Percentiles rank a stretch among this genome's conserved stretches.
Evolutionary conservation across 1,140 invertebrate species (phyloP).

Genomic region (Batillaria attramentaria): DNA sequence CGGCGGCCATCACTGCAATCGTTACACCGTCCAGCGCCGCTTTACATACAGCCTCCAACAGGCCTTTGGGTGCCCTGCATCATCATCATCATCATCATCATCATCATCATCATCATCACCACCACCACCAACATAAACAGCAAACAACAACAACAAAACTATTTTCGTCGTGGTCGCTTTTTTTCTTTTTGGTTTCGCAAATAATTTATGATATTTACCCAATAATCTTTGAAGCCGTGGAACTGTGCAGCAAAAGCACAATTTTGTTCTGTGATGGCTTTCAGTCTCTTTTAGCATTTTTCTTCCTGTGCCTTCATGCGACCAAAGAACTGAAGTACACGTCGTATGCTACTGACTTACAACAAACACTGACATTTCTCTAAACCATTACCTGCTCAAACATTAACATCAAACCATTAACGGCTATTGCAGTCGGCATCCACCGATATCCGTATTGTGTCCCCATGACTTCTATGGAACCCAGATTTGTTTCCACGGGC

Average conservation of each 20-base stretch:
- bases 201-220: too few relatives aligned
- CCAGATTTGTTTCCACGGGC: neutral
- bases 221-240: too few relatives aligned
- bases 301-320: too few relatives aligned
- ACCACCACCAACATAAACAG: neutral
- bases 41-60: slow-evolving; percentile 89
- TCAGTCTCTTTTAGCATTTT: too few relatives aligned
- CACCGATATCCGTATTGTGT: neutral
- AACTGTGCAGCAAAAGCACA: too few relatives aligned
- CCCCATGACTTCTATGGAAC: neutral
- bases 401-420: neutral
- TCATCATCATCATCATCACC: neutral
- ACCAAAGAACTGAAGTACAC: too few relatives aligned
- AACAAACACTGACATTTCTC: neutral
- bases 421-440: neutral
- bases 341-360: too few relatives aligned
- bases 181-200: neutral
- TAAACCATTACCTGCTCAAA: neutral
- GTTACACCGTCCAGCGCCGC: slow-evolving; percentile 86
- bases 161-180: neutral
- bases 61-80: slow-evolving; percentile 82
- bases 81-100: neutral
- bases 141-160: too few relatives aligned
- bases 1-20: slow-evolving; percentile 88
- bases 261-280: too few relatives aligned